Percentiles rank a stretch among this genome's conserved stretches.
These are phyloP conservation scores for Elmis aenea DNA, from an alignment of 2,888 invertebrate species.

Conservation along the genomic window DNA sequence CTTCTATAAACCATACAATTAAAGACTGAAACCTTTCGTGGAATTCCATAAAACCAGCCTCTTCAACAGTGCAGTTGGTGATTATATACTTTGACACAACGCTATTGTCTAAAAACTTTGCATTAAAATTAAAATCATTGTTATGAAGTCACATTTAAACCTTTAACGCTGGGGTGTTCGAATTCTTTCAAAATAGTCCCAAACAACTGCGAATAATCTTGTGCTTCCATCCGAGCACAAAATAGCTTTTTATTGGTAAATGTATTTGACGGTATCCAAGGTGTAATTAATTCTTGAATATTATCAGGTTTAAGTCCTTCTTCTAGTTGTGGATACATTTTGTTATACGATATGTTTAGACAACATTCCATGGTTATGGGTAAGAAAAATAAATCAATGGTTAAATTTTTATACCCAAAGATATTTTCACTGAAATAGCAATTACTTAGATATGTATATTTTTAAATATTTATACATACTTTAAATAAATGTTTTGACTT, in stretches of 20 bases:
- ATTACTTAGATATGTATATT: too few relatives aligned
- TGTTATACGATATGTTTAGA: conserved; percentile 67
- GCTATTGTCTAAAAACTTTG: conserved; percentile 6
- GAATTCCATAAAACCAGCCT: conserved; percentile 69
- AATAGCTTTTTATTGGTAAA: conserved; percentile 30
- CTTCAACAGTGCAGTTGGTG: conserved; percentile 68
- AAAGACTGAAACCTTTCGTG: conserved; percentile 86
- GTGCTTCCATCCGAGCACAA: conserved; percentile 24
- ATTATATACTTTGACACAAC: conserved; percentile 61
- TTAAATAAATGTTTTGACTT: too few relatives aligned
- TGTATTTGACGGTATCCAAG: conserved; percentile 39
- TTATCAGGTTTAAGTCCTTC: conserved; percentile 28
- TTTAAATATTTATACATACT: too few relatives aligned
- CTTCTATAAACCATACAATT: conserved; percentile 93
- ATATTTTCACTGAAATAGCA: conserved; percentile 65
- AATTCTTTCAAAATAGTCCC: conserved; percentile 34
- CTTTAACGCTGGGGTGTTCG: too few relatives aligned
- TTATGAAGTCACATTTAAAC: too few relatives aligned
- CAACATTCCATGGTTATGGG: conserved; percentile 79
- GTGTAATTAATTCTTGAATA: conserved; percentile 29
- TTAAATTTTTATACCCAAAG: conserved; percentile 85
- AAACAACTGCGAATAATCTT: conserved; percentile 33
- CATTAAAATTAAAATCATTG: conserved; percentile 24
- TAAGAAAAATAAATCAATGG: conserved; percentile 69
- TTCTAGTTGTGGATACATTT: conserved; percentile 56